Evolutionary conservation across 2,797 vertebrate species (phyloP).

Genomic region (Eremophila alpestris): DNA sequence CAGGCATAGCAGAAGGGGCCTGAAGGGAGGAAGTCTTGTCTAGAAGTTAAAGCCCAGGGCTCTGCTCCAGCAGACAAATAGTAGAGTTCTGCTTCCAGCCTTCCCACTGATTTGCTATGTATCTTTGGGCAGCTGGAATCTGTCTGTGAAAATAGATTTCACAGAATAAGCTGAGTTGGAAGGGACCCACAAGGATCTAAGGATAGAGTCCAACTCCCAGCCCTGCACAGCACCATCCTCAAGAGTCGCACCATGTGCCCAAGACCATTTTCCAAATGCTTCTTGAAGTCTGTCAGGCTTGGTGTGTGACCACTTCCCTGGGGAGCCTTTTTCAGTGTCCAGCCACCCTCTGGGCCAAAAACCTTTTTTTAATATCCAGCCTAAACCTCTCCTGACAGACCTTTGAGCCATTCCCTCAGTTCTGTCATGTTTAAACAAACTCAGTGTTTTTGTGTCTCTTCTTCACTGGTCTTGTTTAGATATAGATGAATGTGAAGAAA

Average conservation of each 20-base stretch:
- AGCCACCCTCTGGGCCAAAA: background rate
- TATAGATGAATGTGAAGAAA: constrained; percentile 89
- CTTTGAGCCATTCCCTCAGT: background rate
- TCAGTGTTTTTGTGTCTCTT: background rate
- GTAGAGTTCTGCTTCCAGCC: background rate
- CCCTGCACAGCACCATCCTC: too few relatives aligned
- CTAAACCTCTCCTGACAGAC: background rate
- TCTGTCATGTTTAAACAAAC: background rate
- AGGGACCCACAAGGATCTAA: background rate
- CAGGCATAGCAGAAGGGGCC: background rate
- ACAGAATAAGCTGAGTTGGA: background rate
- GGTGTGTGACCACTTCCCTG: background rate
- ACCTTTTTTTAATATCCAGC: background rate
- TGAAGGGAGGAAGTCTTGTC: background rate
- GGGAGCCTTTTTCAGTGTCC: background rate
- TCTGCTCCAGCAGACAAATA: constrained; percentile 4
- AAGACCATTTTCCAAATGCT: background rate
- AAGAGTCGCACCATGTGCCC: background rate
- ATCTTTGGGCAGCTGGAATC: constrained; percentile 19
- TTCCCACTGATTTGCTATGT: background rate
- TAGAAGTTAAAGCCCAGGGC: background rate
- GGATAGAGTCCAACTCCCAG: background rate
- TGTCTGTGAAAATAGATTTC: background rate
- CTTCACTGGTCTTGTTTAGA: constrained; percentile 73
- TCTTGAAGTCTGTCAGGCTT: background rate